Conservation (phyloP, 2,888 invertebrate species). For the Coremacera marginata region DNA sequence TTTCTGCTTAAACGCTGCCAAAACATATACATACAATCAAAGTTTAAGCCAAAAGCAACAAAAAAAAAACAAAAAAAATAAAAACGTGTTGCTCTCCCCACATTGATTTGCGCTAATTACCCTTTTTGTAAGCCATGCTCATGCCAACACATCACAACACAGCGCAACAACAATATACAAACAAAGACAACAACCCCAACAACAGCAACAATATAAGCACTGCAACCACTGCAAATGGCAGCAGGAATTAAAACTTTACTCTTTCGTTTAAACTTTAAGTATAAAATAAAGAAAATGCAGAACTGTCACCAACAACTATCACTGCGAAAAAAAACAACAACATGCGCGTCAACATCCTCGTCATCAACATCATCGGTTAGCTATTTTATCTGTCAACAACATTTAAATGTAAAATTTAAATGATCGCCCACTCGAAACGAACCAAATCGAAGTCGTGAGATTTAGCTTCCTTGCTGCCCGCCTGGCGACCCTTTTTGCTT, state of each 20-base stretch:
- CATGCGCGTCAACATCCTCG: conserved; percentile 34
- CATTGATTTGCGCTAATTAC: conserved; percentile 65
- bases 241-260: not conserved
- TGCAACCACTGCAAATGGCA: conserved; percentile 14
- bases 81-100: conserved; percentile 58
- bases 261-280: too few species aligned
- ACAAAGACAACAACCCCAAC: conserved; percentile 28
- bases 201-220: conserved; percentile 35
- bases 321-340: conserved; percentile 25
- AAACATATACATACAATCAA: not conserved
- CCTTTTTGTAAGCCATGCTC: conserved; percentile 60
- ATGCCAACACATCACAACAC: conserved; percentile 34
- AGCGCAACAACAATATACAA: conserved; percentile 23
- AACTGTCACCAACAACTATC: conserved; percentile 26
- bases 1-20: not conserved
- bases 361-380: conserved; percentile 39
- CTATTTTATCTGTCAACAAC: conserved; percentile 53
- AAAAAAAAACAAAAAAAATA: conserved; percentile 6
- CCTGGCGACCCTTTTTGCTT: not conserved
- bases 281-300: not conserved
- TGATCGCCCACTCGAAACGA: conserved; percentile 50
- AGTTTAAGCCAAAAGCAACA: not conserved
- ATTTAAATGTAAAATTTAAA: conserved; percentile 51
- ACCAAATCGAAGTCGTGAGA: conserved; percentile 30
- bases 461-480: not conserved